These are phyloP conservation scores for Xyrauchen texanus DNA, from an alignment of 2,113 vertebrate genomes.

Conservation along the genomic window DNA sequence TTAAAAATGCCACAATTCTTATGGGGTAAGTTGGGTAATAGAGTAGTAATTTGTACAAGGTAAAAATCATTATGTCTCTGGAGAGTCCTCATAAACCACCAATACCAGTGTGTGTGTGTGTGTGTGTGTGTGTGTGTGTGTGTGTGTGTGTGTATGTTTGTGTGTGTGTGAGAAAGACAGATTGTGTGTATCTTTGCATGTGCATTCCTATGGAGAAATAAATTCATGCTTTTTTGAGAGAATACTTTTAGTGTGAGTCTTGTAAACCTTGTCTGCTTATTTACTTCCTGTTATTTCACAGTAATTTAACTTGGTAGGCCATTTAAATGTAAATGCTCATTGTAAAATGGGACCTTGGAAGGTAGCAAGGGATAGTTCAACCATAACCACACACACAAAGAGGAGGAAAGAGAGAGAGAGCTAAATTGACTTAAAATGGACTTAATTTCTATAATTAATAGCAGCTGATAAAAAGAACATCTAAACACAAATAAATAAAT, in stretches of 20 bases:
- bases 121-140: not conserved
- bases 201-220: not conserved
- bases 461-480: too few species aligned
- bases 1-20: too few species aligned
- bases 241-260: not conserved
- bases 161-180: not conserved
- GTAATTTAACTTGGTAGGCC: not conserved
- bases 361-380: not conserved
- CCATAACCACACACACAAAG: not conserved
- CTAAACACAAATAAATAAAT: too few species aligned
- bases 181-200: not conserved
- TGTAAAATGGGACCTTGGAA: not conserved
- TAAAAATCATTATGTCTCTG: too few species aligned
- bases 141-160: not conserved
- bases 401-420: not conserved
- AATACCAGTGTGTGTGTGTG: too few species aligned
- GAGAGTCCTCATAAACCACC: too few species aligned
- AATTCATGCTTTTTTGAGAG: not conserved
- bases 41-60: too few species aligned
- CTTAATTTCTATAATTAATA: too few species aligned
- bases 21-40: too few species aligned
- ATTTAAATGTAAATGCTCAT: not conserved
- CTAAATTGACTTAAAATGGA: not conserved
- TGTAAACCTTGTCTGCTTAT: constrained; percentile 2
- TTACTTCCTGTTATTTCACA: constrained; percentile 9